Evolutionary conservation across 2,113 vertebrate species (phyloP).

Genomic region (Labeo catla): DNA sequence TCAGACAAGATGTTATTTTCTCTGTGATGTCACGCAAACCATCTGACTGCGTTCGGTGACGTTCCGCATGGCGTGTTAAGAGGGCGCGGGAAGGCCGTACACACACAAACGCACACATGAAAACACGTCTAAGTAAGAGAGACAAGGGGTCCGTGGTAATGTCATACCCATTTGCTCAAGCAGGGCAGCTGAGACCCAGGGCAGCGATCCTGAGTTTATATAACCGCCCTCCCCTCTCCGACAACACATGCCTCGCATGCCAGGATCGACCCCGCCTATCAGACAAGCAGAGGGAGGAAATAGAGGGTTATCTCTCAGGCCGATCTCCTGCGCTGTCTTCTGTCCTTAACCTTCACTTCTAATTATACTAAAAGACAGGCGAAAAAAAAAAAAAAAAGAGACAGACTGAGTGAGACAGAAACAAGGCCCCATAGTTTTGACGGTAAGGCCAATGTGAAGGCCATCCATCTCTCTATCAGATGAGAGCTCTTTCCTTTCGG

Average conservation of each 20-base stretch:
- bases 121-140: conserved; percentile 21
- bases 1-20: not conserved
- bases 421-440: conserved; percentile 42
- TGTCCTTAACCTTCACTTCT: conserved; percentile 19
- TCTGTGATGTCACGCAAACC: not conserved
- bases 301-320: conserved; percentile 40
- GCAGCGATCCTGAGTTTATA: conserved; percentile 21
- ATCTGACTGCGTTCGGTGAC: not conserved
- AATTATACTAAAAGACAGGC: conserved; percentile 1
- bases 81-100: not conserved
- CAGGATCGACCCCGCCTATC: conserved; percentile 18
- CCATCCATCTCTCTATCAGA: conserved; percentile 21
- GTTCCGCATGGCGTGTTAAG: not conserved
- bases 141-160: conserved; percentile 34
- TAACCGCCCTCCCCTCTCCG: conserved; percentile 30
- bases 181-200: conserved; percentile 39
- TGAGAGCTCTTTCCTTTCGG: conserved; percentile 7
- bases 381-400: not conserved
- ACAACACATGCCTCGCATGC: conserved; percentile 43
- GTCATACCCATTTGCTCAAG: conserved; percentile 35
- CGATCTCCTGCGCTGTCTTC: conserved; percentile 21
- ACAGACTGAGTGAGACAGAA: conserved; percentile 29
- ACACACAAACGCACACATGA: not conserved
- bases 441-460: conserved; percentile 5
- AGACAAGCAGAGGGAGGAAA: conserved; percentile 40